Evolutionary conservation across 1,140 invertebrate species (phyloP).

Genomic region (Phenacoccus solenopsis): DNA sequence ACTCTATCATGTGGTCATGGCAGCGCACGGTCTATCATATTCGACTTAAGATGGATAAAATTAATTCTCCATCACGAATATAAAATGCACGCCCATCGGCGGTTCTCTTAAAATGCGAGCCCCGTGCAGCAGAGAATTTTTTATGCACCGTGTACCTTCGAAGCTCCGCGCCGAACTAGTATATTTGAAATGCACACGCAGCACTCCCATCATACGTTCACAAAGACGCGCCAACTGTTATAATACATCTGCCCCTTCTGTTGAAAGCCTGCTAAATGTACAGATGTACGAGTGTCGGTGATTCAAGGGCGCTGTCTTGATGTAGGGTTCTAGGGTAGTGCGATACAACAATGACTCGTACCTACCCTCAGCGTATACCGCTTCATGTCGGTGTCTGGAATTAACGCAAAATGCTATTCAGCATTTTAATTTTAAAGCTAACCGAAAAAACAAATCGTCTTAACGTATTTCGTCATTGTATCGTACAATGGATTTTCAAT

Average conservation of each 20-base stretch:
- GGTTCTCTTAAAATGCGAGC: neutral
- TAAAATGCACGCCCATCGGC: neutral
- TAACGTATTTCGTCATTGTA: conserved; percentile 13
- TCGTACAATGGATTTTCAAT: too few relatives aligned
- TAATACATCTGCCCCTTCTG: conserved; percentile 14
- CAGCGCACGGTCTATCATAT: neutral
- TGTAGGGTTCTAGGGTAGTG: conserved; percentile 9
- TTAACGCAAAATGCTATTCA: conserved; percentile 10
- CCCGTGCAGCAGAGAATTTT: too few relatives aligned
- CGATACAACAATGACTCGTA: neutral
- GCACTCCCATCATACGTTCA: neutral
- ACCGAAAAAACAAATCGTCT: conserved; percentile 13
- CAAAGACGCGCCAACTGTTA: conserved; percentile 14
- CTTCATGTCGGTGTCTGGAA: neutral
- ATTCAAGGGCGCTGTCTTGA: conserved; percentile 11
- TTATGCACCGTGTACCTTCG: neutral
- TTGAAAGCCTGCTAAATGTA: conserved; percentile 10
- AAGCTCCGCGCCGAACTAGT: neutral
- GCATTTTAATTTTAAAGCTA: conserved; percentile 9
- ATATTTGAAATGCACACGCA: neutral
- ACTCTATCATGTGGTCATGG: neutral
- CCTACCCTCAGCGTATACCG: neutral
- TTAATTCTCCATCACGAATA: neutral
- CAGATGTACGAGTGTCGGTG: conserved; percentile 12
- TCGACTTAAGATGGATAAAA: neutral